Evolutionary conservation across 2,113 vertebrate genomes (phyloP).

Genomic region (Gracilinanus agilis): DNA sequence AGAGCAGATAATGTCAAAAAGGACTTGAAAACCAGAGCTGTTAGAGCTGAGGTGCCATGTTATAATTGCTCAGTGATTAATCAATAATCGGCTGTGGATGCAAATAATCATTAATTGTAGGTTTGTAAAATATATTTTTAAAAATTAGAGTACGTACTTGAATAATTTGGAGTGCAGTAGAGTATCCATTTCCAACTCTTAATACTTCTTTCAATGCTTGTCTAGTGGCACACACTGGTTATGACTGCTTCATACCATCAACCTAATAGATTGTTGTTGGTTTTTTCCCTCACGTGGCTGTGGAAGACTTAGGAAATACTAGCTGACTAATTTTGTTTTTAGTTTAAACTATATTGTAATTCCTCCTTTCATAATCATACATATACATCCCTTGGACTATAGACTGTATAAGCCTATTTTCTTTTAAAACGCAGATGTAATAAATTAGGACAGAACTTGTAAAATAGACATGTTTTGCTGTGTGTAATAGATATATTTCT

Average conservation of each 20-base stretch:
- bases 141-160: not conserved
- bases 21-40: conserved; percentile 66
- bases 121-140: conserved; percentile 27
- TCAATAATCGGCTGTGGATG: conserved; percentile 58
- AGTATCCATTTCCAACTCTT: conserved; percentile 1
- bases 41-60: conserved; percentile 44
- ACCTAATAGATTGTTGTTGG: too few species aligned
- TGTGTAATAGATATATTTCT: not conserved
- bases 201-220: not conserved
- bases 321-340: not conserved
- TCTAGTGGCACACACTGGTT: not conserved
- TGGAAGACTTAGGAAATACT: not conserved
- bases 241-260: not conserved
- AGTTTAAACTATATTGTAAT: conserved; percentile 28
- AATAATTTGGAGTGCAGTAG: not conserved
- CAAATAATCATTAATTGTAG: conserved; percentile 56
- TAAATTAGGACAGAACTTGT: not conserved
- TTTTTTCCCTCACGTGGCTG: not conserved
- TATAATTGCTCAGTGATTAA: conserved; percentile 46
- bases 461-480: not conserved
- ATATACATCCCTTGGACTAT: not conserved
- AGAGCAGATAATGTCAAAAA: conserved; percentile 64
- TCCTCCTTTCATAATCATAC: not conserved
- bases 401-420: not conserved
- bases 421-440: conserved; percentile 1